Conservation (phyloP, 2,797 vertebrate genomes). For the Lepilemur septentrionalis region DNA sequence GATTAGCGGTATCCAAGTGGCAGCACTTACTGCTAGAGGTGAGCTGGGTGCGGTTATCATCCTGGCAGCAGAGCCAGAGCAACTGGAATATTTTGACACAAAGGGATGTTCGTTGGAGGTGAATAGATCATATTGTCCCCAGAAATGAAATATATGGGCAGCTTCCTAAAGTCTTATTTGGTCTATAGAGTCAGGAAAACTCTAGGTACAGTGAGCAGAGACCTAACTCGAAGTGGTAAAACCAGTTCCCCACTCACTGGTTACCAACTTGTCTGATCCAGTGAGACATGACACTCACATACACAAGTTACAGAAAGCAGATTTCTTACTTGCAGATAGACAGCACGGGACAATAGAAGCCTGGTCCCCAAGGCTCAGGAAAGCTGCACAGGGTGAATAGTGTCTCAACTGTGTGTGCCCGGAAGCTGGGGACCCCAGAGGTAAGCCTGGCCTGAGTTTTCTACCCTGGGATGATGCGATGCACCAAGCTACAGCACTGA, state of each 20-base stretch:
- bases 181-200: neutral
- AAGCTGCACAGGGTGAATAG: neutral
- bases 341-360: neutral
- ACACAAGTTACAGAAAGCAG: neutral
- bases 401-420: neutral
- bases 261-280: neutral
- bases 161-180: neutral
- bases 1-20: neutral
- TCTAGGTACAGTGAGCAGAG: neutral
- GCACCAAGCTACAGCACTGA: neutral
- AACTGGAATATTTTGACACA: neutral
- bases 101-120: neutral
- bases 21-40: neutral
- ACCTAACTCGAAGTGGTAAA: neutral
- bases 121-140: neutral
- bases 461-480: neutral
- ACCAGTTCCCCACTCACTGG: neutral
- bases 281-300: neutral
- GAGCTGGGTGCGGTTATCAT: neutral
- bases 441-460: neutral
- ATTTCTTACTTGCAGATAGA: neutral
- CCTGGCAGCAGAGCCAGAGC: neutral
- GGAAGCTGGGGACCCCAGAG: neutral
- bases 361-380: neutral
- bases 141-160: neutral